phyloP scores from a whole-genome alignment of 2,113 vertebrate genomes.

The Nothoprocta perdicaria region DNA sequence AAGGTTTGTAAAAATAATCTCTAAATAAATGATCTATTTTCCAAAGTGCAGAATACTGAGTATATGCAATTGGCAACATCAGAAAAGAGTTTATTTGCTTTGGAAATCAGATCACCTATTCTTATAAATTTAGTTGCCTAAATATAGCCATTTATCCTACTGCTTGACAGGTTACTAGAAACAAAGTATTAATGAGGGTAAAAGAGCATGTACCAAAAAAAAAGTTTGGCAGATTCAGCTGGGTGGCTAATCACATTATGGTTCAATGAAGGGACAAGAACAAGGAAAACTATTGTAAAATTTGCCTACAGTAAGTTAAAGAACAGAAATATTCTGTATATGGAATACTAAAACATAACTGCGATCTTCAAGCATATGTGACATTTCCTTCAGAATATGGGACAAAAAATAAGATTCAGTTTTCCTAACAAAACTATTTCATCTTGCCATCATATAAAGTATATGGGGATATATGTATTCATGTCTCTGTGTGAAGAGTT shows the following conservation, averaged over 20 bases:
- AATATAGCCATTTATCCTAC: not conserved
- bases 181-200: not conserved
- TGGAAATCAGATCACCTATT: not conserved
- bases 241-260: not conserved
- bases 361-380: fast-evolving
- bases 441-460: not conserved
- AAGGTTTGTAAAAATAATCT: not conserved
- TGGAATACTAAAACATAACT: not conserved
- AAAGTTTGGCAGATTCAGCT: not conserved
- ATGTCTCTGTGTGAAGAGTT: not conserved
- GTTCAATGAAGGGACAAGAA: not conserved
- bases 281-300: not conserved
- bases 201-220: not conserved
- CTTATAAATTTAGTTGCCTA: not conserved
- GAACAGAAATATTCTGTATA: not conserved
- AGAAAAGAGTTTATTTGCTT: not conserved
- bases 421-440: not conserved
- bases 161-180: not conserved
- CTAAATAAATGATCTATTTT: not conserved
- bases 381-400: not conserved
- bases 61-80: not conserved
- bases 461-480: not conserved
- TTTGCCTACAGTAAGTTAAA: not conserved
- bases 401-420: not conserved
- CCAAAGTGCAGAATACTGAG: not conserved